Conservation (phyloP, 2,888 invertebrate genomes). For the Graphium colonna region DNA sequence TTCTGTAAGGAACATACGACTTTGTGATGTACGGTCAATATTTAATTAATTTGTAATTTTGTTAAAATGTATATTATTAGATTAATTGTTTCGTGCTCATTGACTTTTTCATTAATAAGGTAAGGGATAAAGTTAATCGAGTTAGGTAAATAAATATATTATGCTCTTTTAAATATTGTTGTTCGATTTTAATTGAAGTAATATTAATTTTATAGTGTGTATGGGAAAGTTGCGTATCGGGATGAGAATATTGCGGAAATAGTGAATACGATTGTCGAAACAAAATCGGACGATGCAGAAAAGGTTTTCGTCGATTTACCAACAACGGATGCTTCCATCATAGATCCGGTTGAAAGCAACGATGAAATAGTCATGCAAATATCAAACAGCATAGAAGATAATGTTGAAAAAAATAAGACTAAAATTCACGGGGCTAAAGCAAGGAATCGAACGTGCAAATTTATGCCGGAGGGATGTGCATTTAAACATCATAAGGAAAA, state of each 20-base stretch:
- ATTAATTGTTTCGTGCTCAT: slow-evolving; percentile 1
- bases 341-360: background rate
- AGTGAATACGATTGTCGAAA: slow-evolving; percentile 9
- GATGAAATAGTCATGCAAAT: slow-evolving; percentile 7
- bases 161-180: background rate
- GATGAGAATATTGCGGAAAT: slow-evolving; percentile 24
- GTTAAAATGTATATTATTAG: slow-evolving; percentile 29
- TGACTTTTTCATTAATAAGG: slow-evolving; percentile 1
- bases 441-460: background rate
- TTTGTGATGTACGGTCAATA: slow-evolving; percentile 17
- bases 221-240: slow-evolving; percentile 40
- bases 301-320: background rate
- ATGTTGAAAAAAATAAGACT: background rate
- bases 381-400: slow-evolving; percentile 17
- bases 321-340: background rate
- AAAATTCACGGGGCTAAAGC: slow-evolving; percentile 1
- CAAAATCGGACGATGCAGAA: background rate
- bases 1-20: slow-evolving; percentile 8
- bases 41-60: slow-evolving; percentile 16
- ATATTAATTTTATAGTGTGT: slow-evolving; percentile 42
- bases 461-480: background rate
- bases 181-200: background rate
- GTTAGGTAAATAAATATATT: background rate
- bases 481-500: slow-evolving; percentile 37
- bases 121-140: background rate